Conservation (phyloP, 2,888 invertebrate species). For the Brachyopa scutellaris region DNA sequence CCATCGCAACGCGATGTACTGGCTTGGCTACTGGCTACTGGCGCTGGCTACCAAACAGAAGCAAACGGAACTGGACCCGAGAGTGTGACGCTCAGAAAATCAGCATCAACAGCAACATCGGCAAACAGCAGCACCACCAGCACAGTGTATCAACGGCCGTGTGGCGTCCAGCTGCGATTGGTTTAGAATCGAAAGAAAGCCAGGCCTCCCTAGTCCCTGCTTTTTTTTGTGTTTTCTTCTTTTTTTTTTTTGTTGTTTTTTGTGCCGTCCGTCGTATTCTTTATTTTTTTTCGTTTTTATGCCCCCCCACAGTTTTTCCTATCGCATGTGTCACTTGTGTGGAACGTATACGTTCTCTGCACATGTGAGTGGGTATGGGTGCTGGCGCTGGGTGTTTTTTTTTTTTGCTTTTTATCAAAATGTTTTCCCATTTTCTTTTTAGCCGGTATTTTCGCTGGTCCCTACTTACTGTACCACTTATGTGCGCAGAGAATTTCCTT, state of each 20-base stretch:
- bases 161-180: constrained; percentile 73
- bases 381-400: constrained; percentile 35
- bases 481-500: constrained; percentile 64
- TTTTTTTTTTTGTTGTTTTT: constrained; percentile 12
- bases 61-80: constrained; percentile 67
- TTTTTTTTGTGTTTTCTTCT: constrained; percentile 24
- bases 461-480: constrained; percentile 70
- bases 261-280: constrained; percentile 16
- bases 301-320: constrained; percentile 57
- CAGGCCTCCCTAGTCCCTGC: constrained; percentile 72
- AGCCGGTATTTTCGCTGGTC: constrained; percentile 66
- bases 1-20: constrained; percentile 53
- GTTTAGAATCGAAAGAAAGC: constrained; percentile 74
- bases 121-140: constrained; percentile 56
- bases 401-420: constrained; percentile 18
- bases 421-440: constrained; percentile 62
- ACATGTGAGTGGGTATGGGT: constrained; percentile 60
- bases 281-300: constrained; percentile 58
- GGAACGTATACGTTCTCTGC: constrained; percentile 30
- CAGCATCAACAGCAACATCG: constrained; percentile 67
- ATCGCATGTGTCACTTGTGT: constrained; percentile 71
- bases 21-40: too few species aligned
- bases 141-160: constrained; percentile 53
- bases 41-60: constrained; percentile 68
- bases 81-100: constrained; percentile 71